Conservation (phyloP, 2,113 vertebrate genomes). For the Vidua macroura region DNA sequence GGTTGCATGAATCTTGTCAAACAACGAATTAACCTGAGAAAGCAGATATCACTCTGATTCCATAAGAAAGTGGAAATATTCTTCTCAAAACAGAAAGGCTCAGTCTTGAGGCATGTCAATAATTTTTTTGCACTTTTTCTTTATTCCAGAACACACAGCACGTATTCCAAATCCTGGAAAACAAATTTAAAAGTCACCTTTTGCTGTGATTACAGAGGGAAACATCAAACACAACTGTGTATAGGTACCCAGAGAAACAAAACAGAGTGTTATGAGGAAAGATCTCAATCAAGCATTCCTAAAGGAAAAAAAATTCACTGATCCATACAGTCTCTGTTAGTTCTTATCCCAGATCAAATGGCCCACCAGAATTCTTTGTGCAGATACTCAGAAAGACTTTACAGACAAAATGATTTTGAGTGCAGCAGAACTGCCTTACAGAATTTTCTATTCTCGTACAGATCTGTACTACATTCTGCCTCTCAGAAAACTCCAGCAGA, state of each 20-base stretch:
- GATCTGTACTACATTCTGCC: background rate
- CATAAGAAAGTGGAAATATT: background rate
- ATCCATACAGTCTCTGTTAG: background rate
- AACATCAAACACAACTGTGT: background rate
- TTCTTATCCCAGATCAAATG: slow-evolving; percentile 51
- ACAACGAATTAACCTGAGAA: background rate
- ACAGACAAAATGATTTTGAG: slow-evolving; percentile 27
- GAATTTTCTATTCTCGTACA: slow-evolving; percentile 13
- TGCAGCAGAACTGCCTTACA: background rate
- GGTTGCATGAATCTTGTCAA: background rate
- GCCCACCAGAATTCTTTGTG: slow-evolving; percentile 32
- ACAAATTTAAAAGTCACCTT: background rate
- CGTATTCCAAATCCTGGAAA: background rate
- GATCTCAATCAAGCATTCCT: background rate
- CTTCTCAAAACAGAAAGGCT: background rate
- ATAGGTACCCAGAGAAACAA: background rate
- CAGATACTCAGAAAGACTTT: background rate
- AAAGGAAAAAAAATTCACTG: background rate
- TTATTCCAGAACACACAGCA: background rate
- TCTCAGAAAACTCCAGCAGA: slow-evolving; percentile 55
- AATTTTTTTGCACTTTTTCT: background rate
- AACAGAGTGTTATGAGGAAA: background rate
- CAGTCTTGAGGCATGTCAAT: background rate
- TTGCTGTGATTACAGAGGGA: background rate
- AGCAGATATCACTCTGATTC: background rate